Evolutionary conservation across 2,113 vertebrate species (phyloP), one percentile per base, ranked within the genome.

Genomic region (Misgurnus anguillicaudatus): DNA sequence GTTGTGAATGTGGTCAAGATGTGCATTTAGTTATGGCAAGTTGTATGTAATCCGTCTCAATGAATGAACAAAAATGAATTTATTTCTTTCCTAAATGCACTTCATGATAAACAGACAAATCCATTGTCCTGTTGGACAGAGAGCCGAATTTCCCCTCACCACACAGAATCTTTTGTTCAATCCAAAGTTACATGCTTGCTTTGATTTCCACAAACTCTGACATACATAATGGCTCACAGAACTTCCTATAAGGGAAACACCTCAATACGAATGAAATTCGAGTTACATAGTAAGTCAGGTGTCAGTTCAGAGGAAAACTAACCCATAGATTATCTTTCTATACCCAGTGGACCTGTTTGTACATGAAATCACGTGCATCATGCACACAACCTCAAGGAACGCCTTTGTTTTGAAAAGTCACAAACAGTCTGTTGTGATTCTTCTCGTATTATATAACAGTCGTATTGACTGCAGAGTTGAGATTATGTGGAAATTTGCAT

Each of bases 1-100:
- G 70, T 42, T 60, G 16, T 60, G 19, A 55, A 73, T 73, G 55
- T 58, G 36, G 48, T 57, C 53, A 51, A 51, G 51, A 16, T 39
- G 17, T 3, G 17, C 6, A 42, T 42, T 42, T 42, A 42, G 9
- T 9, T 42, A 1, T 42, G 9, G 41, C 24, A 42, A 42, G 41
- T 51, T 51, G 11, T 14, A 13, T 73, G 24, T 60, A 60, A 1
- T 0, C 70, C 16, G n/a, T 17, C 36, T 60, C 38, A 19, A 60
- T 73, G 38, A 53, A 60, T 60, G 19, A 17, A 73, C n/a, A 60
- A 47, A 14, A 62, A 45, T 10, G 3, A 61, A 61, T 8, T 5
- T 31, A n/a, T 60, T 74, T 74, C 5, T 45, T 39, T 47, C 13
- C 47, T 14, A 4, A 2, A 70, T 70, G 14, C 24, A 38, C 14